phyloP scores from a whole-genome alignment of 1,140 invertebrate genomes.

The Calycopis cecrops region DNA sequence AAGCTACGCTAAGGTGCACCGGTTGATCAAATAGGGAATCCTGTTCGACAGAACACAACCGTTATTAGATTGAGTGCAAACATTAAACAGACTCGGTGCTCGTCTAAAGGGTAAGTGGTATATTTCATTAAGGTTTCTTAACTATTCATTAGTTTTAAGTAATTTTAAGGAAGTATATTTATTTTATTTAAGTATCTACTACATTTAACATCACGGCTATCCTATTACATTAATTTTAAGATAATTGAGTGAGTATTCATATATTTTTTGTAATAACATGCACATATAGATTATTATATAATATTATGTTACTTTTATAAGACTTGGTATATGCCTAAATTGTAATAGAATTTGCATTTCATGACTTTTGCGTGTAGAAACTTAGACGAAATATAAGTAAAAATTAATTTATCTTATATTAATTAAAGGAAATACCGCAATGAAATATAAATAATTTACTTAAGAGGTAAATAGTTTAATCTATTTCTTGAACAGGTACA shows the following conservation, averaged over 20 bases:
- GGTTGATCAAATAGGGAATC: slow-evolving; percentile 2
- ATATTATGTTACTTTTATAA: slow-evolving; percentile 6
- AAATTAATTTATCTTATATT: slow-evolving; percentile 3
- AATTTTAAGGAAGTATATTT: slow-evolving; percentile 22
- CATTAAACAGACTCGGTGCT: slow-evolving; percentile 26
- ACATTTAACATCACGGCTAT: slow-evolving; percentile 24
- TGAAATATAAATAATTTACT: slow-evolving; percentile 16
- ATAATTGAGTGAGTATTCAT: slow-evolving; percentile 32
- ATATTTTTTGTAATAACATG: slow-evolving; percentile 34
- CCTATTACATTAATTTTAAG: slow-evolving; percentile 32
- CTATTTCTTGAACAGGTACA: slow-evolving; percentile 56
- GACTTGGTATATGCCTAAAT: slow-evolving; percentile 1
- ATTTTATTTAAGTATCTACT: slow-evolving; percentile 10
- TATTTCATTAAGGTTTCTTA: slow-evolving; percentile 28
- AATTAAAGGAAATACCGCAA: slow-evolving; percentile 7
- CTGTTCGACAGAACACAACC: slow-evolving; percentile 1
- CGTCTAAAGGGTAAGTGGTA: slow-evolving; percentile 28
- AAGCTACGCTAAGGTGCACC: slow-evolving; percentile 23
- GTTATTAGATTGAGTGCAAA: slow-evolving; percentile 22
- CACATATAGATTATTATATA: slow-evolving; percentile 23
- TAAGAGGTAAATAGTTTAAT: slow-evolving; percentile 32
- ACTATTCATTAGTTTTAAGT: slow-evolving; percentile 19
- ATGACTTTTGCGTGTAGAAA: slow-evolving; percentile 4
- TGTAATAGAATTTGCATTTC: slow-evolving; percentile 15
- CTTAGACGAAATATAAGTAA: slow-evolving; percentile 8